Evolutionary conservation across 2,113 vertebrate species (phyloP).

Genomic region (Octodon degus): DNA sequence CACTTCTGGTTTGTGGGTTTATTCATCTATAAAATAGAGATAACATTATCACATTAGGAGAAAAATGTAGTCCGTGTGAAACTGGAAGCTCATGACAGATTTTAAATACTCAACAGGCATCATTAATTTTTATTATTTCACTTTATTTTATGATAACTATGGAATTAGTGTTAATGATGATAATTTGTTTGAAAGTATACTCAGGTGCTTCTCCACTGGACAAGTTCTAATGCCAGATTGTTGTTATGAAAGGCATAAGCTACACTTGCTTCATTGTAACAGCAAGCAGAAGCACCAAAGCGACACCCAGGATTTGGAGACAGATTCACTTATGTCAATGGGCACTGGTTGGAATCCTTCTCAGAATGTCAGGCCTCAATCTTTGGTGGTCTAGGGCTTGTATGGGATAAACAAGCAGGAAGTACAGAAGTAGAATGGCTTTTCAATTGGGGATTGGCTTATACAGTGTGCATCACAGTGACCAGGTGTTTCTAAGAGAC

Average conservation of each 20-base stretch:
- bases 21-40: conserved; percentile 31
- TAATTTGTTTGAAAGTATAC: conserved; percentile 4
- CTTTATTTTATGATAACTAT: conserved; percentile 1
- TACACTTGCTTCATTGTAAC: neutral
- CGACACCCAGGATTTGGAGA: too few species aligned
- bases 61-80: neutral
- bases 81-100: neutral
- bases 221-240: neutral
- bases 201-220: neutral
- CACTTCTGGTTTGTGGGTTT: neutral
- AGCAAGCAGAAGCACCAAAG: too few species aligned
- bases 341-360: too few species aligned
- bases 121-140: conserved; percentile 41
- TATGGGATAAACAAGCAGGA: too few species aligned
- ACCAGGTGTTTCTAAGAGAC: too few species aligned
- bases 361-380: too few species aligned
- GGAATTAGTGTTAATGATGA: conserved; percentile 25
- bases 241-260: neutral
- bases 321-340: too few species aligned
- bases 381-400: too few species aligned
- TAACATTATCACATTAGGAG: neutral
- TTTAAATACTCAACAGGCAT: neutral
- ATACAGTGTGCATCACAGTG: too few species aligned
- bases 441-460: too few species aligned
- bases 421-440: too few species aligned